Conservation (phyloP, 1,140 invertebrate species). For the Hormaphis cornu region DNA sequence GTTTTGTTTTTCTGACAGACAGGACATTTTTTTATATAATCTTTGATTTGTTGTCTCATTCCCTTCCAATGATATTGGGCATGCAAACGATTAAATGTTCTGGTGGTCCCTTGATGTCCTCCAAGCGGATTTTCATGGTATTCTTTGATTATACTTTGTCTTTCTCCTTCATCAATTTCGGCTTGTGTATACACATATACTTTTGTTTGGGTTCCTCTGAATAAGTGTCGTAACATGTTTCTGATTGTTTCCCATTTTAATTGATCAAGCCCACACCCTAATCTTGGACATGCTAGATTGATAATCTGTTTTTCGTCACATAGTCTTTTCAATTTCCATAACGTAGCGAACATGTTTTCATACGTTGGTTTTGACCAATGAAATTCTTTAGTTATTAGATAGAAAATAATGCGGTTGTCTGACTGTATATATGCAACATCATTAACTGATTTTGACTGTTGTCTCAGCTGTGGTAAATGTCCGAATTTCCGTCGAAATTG, state of each 20-base stretch:
- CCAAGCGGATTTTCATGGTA: conserved; percentile 3
- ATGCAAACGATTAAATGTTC: conserved; percentile 6
- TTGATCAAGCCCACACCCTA: background rate
- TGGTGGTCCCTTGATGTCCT: conserved; percentile 14
- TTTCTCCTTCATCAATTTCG: background rate
- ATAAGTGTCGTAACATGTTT: background rate
- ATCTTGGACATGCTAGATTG: background rate
- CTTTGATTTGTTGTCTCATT: conserved; percentile 25
- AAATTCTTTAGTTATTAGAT: background rate
- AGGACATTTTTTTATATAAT: conserved; percentile 33
- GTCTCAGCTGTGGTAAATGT: background rate
- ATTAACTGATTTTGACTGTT: background rate
- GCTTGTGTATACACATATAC: background rate
- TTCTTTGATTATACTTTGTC: background rate
- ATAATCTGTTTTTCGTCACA: background rate
- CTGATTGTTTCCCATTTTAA: background rate
- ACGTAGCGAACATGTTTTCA: background rate
- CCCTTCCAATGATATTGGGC: conserved; percentile 27
- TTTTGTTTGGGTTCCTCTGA: background rate
- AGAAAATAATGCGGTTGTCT: background rate
- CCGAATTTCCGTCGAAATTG: background rate
- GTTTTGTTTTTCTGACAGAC: conserved; percentile 33
- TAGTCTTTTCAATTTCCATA: background rate
- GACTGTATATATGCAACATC: background rate
- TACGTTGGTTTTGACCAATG: background rate